phyloP scores from a whole-genome alignment of 2,888 invertebrate genomes.

The Piscicola geometra region DNA sequence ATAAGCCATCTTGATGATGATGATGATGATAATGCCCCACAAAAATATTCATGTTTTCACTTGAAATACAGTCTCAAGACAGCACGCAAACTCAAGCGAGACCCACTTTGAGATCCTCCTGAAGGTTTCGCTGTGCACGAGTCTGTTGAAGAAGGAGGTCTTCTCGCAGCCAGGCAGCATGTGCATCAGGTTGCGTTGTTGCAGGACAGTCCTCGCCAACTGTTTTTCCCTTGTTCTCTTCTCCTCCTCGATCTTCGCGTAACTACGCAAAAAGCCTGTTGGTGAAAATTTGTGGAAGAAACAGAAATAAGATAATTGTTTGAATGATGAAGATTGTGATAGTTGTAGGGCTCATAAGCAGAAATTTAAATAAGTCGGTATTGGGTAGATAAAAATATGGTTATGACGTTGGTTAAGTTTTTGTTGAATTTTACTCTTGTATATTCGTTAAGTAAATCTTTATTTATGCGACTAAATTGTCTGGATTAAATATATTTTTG shows the following conservation, averaged over 20 bases:
- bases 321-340: neutral
- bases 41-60: too few species aligned
- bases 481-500: neutral
- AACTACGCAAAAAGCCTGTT: slow-evolving; percentile 40
- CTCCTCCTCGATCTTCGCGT: slow-evolving; percentile 38
- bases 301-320: too few species aligned
- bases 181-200: slow-evolving; percentile 36
- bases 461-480: too few species aligned
- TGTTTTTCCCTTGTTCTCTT: slow-evolving; percentile 39
- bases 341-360: neutral
- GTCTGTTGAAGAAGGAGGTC: slow-evolving; percentile 13
- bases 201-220: slow-evolving; percentile 35
- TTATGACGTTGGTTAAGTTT: neutral
- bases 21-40: too few species aligned
- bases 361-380: neutral
- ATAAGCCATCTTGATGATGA: too few species aligned
- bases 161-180: slow-evolving; percentile 32
- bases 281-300: too few species aligned
- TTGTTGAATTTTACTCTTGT: too few species aligned
- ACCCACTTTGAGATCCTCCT: slow-evolving; percentile 7
- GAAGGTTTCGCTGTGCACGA: neutral
- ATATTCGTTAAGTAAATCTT: too few species aligned
- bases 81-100: neutral
- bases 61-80: too few species aligned
- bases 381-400: neutral